Evolutionary conservation across 2,888 invertebrate genomes (phyloP), one percentile per base, ranked within the genome.

Genomic region (Agriotes lineatus): DNA sequence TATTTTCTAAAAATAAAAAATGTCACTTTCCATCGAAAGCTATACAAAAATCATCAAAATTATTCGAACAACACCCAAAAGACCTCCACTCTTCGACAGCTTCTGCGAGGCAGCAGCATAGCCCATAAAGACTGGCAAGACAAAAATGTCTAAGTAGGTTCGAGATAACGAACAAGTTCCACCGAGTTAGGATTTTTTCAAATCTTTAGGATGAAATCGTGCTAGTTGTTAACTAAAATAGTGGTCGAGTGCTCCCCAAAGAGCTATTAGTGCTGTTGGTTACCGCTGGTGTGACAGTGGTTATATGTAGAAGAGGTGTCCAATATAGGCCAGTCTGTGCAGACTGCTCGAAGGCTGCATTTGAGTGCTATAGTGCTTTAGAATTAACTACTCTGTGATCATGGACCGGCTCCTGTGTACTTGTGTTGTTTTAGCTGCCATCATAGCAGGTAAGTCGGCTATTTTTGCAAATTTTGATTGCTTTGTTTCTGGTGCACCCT

Each of bases 311-410:
- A 79, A 78, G 79, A 79, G 78, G 77, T 76, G 76, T 70, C 74
- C 74, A 77, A 81, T 81, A 79, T 81, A 81, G 81, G 81, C 79
- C 80, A 81, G 81, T 79, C 77, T 78, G 78, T 79, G 78, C 75
- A 75, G 64, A 70, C 62, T 64, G 58, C 70, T 70, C 62, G 66
- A 65, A 66, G 62, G 44, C 67, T 70, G 70, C 70, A 70, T 67
- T 70, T 54, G 58, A 67, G 69, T 61, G 69, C 39, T 65, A 48
- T 57, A 60, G 66, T 70, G 56, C 61, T 70, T 48, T 59, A 57
- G 65, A 54, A 69, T 50, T 60, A 61, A 54, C 62, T 50, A 48
- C 62, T 62, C 60, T 60, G 70, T 72, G 68, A 78, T 77, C 74
- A 77, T 77, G 75, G 75, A 70, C 65, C 74, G 76, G 70, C 72